Evolutionary conservation across 2,888 invertebrate genomes (phyloP).

Genomic region (Apantesis nais): DNA sequence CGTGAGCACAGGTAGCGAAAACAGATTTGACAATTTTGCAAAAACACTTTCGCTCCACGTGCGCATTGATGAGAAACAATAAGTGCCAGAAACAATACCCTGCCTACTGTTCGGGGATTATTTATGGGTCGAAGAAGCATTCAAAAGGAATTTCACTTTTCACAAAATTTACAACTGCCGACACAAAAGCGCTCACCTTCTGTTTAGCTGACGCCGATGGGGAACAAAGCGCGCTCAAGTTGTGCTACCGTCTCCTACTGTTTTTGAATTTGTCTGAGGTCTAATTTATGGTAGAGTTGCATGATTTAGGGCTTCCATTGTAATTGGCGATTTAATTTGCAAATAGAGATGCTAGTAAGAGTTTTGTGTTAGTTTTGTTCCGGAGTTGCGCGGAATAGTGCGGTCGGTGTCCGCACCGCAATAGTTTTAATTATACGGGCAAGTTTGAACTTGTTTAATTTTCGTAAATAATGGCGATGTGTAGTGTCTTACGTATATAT

Average conservation of each 20-base stretch:
- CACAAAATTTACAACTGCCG: slow-evolving; percentile 84
- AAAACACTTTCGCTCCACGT: slow-evolving; percentile 75
- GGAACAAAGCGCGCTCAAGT: slow-evolving; percentile 80
- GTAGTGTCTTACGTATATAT: slow-evolving; percentile 6
- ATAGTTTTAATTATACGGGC: slow-evolving; percentile 40
- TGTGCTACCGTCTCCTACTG: slow-evolving; percentile 84
- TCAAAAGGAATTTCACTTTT: slow-evolving; percentile 86
- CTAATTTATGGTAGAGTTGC: slow-evolving; percentile 77
- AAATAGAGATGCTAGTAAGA: slow-evolving; percentile 59
- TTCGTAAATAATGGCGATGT: slow-evolving; percentile 22
- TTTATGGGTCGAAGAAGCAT: slow-evolving; percentile 81
- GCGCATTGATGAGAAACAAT: slow-evolving; percentile 82
- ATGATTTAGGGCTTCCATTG: slow-evolving; percentile 81
- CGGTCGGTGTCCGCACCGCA: slow-evolving; percentile 43
- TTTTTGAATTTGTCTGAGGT: slow-evolving; percentile 82
- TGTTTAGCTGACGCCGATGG: slow-evolving; percentile 82
- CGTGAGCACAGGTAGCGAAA: slow-evolving; percentile 65
- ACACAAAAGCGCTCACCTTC: slow-evolving; percentile 83
- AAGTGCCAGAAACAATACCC: slow-evolving; percentile 82
- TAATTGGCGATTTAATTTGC: slow-evolving; percentile 75
- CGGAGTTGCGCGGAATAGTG: slow-evolving; percentile 57
- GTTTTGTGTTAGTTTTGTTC: slow-evolving; percentile 67
- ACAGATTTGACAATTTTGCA: slow-evolving; percentile 68
- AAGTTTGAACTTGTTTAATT: slow-evolving; percentile 36
- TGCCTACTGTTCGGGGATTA: slow-evolving; percentile 78